Conservation (phyloP, 1,140 invertebrate species). For the Diorhabda sublineata region DNA sequence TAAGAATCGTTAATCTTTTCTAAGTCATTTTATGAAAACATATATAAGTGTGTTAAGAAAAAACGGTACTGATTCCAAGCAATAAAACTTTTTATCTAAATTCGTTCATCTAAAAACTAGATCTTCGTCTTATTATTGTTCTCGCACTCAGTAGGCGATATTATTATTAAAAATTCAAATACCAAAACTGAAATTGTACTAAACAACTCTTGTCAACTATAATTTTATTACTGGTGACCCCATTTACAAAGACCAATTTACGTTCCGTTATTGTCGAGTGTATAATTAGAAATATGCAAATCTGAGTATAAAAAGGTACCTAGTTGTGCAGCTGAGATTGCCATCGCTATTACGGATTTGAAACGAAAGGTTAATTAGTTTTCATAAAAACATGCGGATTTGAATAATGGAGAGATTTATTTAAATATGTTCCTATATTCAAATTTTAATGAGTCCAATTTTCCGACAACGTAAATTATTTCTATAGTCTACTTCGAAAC, state of each 20-base stretch:
- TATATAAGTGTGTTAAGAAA: too few relatives aligned
- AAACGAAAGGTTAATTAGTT: conserved; percentile 3
- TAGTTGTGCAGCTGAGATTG: neutral
- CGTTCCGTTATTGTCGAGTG: neutral
- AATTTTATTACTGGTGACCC: neutral
- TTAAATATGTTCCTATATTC: neutral
- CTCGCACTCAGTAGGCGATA: too few relatives aligned
- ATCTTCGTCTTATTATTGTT: too few relatives aligned
- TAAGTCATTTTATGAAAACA: too few relatives aligned
- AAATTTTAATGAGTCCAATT: neutral
- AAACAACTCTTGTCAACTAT: neutral
- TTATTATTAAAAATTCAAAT: too few relatives aligned
- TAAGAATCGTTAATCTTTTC: too few relatives aligned
- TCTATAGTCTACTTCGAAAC: too few relatives aligned
- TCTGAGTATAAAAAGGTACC: neutral
- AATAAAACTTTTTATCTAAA: too few relatives aligned
- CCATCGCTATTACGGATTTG: neutral
- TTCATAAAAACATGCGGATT: neutral
- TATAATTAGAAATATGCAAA: conserved; percentile 1
- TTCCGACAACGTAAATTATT: too few relatives aligned
- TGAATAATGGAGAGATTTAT: neutral
- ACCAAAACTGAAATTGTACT: too few relatives aligned
- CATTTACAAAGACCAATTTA: conserved; percentile 2
- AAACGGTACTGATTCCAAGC: too few relatives aligned
- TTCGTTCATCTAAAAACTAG: too few relatives aligned